Conservation (phyloP, 2,888 invertebrate species). For the Melieria crassipennis region DNA sequence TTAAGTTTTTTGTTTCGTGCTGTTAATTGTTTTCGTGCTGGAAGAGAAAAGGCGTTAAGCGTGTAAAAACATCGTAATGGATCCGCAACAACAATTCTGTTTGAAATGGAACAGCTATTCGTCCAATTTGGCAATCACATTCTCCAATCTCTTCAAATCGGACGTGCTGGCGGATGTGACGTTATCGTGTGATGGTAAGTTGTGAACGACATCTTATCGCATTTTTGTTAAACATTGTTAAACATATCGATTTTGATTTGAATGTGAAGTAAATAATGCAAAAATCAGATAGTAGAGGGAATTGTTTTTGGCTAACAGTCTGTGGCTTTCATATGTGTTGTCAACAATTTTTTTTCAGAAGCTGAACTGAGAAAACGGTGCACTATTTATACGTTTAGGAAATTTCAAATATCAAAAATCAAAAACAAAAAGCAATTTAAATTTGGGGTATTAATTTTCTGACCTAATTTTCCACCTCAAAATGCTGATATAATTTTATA, state of each 20-base stretch:
- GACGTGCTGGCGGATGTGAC: constrained; percentile 93
- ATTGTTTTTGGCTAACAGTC: too few relatives aligned
- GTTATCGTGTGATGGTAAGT: constrained; percentile 91
- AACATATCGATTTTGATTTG: too few relatives aligned
- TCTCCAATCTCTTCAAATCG: constrained; percentile 92
- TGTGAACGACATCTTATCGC: constrained; percentile 44
- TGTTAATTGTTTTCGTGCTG: constrained; percentile 16
- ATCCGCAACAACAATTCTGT: constrained; percentile 94
- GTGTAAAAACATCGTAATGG: constrained; percentile 70
- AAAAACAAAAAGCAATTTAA: not conserved
- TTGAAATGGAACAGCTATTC: constrained; percentile 97
- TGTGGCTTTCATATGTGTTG: too few relatives aligned
- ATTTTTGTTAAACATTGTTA: not conserved
- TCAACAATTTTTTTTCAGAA: too few relatives aligned
- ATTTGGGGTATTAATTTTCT: not conserved
- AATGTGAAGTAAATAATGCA: too few relatives aligned
- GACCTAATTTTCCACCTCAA: not conserved
- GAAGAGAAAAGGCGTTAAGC: constrained; percentile 12
- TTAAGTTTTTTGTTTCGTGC: constrained; percentile 11
- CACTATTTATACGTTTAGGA: too few relatives aligned
- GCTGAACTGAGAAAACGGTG: not conserved
- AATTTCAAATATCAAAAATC: too few relatives aligned
- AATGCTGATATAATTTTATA: too few relatives aligned
- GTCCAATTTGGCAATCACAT: constrained; percentile 90
- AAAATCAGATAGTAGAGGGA: too few relatives aligned